Evolutionary conservation across 2,113 vertebrate genomes (phyloP), one percentile per base, ranked within the genome.

Genomic region (Ammodytes marinus): DNA sequence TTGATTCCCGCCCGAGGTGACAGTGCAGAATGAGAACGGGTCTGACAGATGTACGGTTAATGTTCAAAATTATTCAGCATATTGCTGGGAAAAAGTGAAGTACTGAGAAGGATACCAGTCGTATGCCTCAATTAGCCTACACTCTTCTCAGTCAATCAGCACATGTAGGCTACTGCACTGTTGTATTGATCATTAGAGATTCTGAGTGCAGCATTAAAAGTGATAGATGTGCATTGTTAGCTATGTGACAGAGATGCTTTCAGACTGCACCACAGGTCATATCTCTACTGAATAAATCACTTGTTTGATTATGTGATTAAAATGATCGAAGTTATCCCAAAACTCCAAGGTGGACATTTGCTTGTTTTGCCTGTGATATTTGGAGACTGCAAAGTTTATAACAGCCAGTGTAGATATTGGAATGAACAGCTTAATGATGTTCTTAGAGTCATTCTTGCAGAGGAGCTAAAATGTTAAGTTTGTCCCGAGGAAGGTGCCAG

Each of bases 211-310:
- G 50, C 6, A 8, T 14, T 79, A 60, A 69, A 83, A 61, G 58
- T 86, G 79, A 91, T 52, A 11, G 79, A 87, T 85, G 68, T 42
- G 52, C 39, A 35, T 43, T 49, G 68, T 52, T 55, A 9, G 58
- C 45, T 63, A 8, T 69, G 42, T n/a, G 55, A 27, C 27, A n/a
- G n/a, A n/a, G 27, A 27, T 27, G 27, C 27, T 59, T 54, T 71
- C 69, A 82, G 47, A 74, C 43, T 54, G 15, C 17, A 27, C 65
- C n/a, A 58, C 72, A 49, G 61, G 45, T 60, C 55, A 60, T 58
- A 63, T 52, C 42, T 69, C 40, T 45, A 40, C 39, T 9, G 9
- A 76, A 73, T 64, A 83, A 89, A 83, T 78, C 9, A 61, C 55
- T 45, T 58, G 14, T 70, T 81, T 80, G 60, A 61, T 53, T 50